phyloP scores from a whole-genome alignment of 2,113 vertebrate species.

The Tragulus kanchil region DNA sequence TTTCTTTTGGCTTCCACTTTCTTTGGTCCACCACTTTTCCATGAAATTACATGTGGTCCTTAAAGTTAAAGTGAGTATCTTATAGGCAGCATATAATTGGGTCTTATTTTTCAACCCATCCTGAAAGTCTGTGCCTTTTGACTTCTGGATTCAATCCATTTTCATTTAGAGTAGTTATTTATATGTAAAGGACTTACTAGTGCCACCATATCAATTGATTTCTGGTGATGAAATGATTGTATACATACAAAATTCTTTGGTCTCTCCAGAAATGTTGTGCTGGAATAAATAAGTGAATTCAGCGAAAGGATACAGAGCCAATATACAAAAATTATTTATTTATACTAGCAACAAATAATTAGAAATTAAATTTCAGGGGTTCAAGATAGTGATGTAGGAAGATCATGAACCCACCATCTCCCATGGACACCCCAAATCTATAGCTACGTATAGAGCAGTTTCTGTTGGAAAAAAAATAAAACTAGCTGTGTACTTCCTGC shows the following conservation, averaged over 20 bases:
- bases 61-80: background rate
- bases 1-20: background rate
- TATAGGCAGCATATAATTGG: background rate
- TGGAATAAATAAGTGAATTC: background rate
- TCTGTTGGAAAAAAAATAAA: background rate
- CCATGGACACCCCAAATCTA: background rate
- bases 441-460: background rate
- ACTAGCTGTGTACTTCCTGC: background rate
- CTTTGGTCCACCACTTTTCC: background rate
- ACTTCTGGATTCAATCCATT: background rate
- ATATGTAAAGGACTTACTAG: background rate
- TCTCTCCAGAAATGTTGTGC: background rate
- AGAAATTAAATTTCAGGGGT: background rate
- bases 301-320: background rate
- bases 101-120: background rate
- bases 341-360: background rate
- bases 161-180: background rate
- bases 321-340: background rate
- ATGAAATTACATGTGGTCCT: background rate
- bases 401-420: background rate
- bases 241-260: background rate
- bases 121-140: background rate
- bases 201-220: background rate
- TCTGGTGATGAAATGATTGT: background rate
- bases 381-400: background rate